Percentiles rank a stretch among this genome's conserved stretches.
phyloP scores from a whole-genome alignment of 2,888 invertebrate species.

The Malacosoma neustria region DNA sequence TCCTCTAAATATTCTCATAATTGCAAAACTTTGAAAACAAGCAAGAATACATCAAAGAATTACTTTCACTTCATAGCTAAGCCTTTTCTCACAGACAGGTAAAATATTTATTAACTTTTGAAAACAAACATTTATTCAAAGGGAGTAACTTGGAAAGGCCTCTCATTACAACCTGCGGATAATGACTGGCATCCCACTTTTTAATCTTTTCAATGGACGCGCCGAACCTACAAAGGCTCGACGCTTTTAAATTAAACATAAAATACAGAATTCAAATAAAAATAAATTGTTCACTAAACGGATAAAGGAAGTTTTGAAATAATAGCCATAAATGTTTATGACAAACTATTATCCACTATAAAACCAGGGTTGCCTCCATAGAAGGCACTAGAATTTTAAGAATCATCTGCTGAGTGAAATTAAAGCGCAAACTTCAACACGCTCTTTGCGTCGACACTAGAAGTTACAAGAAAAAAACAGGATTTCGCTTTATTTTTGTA shows the following conservation, averaged over 20 bases:
- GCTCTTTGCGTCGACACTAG: no score
- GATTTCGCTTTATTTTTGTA: no score
- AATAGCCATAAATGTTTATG: no score
- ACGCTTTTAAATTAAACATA: slow-evolving; percentile 30
- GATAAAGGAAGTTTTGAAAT: slow-evolving; percentile 30
- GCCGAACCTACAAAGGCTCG: slow-evolving; percentile 22
- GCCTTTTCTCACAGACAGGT: neutral
- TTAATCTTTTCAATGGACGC: slow-evolving; percentile 18
- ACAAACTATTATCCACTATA: no score
- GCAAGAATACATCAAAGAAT: neutral
- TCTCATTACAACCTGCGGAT: slow-evolving; percentile 3
- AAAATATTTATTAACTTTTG: slow-evolving; percentile 6
- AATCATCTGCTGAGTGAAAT: no score
- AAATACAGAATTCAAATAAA: slow-evolving; percentile 48
- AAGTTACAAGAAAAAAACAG: no score
- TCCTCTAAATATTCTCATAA: neutral
- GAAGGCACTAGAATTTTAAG: no score
- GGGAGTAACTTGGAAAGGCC: slow-evolving; percentile 7
- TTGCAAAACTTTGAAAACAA: neutral
- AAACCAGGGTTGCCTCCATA: no score
- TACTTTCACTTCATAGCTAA: neutral
- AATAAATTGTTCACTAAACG: slow-evolving; percentile 41
- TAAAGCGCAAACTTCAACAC: no score
- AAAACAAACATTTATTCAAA: slow-evolving; percentile 8
- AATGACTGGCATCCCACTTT: slow-evolving; percentile 10